Percentiles rank a stretch among this genome's conserved stretches.
These are phyloP conservation scores for Trachymyrmex septentrionalis DNA, from an alignment of 1,140 invertebrate species.

Conservation along the genomic window DNA sequence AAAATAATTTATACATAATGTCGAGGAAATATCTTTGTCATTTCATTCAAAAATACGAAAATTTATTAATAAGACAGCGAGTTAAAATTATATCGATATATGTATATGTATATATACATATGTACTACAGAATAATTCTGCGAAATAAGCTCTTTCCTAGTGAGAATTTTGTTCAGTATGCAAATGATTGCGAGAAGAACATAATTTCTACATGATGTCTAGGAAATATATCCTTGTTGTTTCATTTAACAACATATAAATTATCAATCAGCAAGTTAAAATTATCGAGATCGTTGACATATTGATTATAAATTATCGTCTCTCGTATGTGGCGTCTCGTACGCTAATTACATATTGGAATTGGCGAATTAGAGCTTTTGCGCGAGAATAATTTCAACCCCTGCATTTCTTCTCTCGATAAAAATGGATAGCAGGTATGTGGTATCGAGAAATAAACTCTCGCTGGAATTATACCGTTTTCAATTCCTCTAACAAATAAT, in stretches of 20 bases:
- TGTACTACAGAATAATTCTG: not conserved
- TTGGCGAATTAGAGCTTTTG: not conserved
- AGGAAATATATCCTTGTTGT: not conserved
- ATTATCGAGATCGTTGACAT: not conserved
- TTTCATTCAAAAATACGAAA: not conserved
- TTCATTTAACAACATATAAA: not conserved
- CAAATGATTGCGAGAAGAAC: not conserved
- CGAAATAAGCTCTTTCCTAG: not conserved
- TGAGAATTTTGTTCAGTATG: not conserved
- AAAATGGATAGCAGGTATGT: not conserved
- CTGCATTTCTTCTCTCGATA: not conserved
- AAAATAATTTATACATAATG: not conserved
- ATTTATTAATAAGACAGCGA: not conserved
- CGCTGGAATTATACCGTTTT: conserved; percentile 8
- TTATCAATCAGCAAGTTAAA: not conserved
- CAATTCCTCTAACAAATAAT: conserved; percentile 22
- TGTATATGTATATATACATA: too few species aligned
- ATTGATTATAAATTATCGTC: not conserved
- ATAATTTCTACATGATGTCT: not conserved
- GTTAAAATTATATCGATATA: not conserved
- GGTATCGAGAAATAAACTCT: not conserved
- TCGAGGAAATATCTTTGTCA: not conserved
- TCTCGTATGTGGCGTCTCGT: too few species aligned
- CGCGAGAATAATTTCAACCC: not conserved
- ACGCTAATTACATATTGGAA: not conserved